Evolutionary conservation across 2,113 vertebrate species (phyloP).

Genomic region (Hippocampus zosterae): DNA sequence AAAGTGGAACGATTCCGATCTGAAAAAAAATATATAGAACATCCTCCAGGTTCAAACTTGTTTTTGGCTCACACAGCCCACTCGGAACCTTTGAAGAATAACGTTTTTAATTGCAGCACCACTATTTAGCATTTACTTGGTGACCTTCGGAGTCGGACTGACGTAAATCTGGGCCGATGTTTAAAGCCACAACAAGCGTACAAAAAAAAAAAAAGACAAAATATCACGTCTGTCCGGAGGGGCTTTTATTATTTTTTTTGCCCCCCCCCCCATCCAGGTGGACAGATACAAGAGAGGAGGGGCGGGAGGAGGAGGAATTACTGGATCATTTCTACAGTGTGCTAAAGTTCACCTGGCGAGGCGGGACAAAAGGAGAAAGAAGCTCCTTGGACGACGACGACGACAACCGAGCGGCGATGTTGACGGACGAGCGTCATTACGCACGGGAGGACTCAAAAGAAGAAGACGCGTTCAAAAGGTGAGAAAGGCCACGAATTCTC

Average conservation of each 20-base stretch:
- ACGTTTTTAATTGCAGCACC: not conserved
- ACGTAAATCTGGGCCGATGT: slow-evolving; percentile 47
- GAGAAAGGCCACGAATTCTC: slow-evolving; percentile 9
- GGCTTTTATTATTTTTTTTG: not conserved
- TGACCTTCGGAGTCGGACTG: slow-evolving; percentile 26
- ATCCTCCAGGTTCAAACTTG: no score
- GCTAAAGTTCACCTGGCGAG: slow-evolving; percentile 56
- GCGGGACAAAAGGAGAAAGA: slow-evolving; percentile 41
- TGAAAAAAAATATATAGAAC: no score
- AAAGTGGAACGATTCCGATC: no score
- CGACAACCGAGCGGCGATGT: not conserved
- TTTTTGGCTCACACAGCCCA: no score
- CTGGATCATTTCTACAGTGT: slow-evolving; percentile 45
- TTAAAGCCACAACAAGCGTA: slow-evolving; percentile 50
- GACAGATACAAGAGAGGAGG: slow-evolving; percentile 28
- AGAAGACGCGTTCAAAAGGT: not conserved
- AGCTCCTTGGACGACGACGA: not conserved
- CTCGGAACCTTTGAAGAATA: not conserved
- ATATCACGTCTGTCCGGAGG: slow-evolving; percentile 4
- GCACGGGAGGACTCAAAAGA: not conserved
- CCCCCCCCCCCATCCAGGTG: slow-evolving; percentile 1
- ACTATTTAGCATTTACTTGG: not conserved
- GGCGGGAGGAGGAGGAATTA: slow-evolving; percentile 16
- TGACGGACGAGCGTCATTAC: not conserved
- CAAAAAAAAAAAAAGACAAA: slow-evolving; percentile 16